These are phyloP conservation scores for Venustoraphidia nigricollis DNA, from an alignment of 2,888 invertebrate genomes.

Conservation along the genomic window DNA sequence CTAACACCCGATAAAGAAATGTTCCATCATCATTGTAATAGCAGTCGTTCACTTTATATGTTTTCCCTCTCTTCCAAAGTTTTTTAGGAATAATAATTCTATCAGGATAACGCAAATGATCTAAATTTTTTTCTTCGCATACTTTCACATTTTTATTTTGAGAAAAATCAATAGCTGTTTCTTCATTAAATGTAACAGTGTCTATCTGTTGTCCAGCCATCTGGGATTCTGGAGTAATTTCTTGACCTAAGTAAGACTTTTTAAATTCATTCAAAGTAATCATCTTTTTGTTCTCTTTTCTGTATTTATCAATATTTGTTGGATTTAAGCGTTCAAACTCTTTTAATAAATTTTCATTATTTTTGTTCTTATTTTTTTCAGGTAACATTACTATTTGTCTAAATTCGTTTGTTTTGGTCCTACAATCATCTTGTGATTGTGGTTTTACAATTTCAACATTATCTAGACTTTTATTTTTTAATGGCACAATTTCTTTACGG, in stretches of 20 bases:
- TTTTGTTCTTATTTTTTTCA: conserved; percentile 27
- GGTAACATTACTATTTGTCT: conserved; percentile 34
- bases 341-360: conserved; percentile 7
- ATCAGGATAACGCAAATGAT: conserved; percentile 33
- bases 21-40: conserved; percentile 68
- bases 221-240: conserved; percentile 1
- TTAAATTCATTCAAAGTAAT: too few relatives aligned
- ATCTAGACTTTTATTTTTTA: conserved; percentile 8
- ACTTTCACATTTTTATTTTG: background rate
- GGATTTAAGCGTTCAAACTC: background rate
- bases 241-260: too few relatives aligned
- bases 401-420: conserved; percentile 13
- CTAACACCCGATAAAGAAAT: conserved; percentile 65
- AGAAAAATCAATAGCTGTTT: conserved; percentile 8
- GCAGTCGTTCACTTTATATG: conserved; percentile 61
- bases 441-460: conserved; percentile 16
- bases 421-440: conserved; percentile 18
- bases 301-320: too few relatives aligned
- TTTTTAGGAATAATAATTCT: conserved; percentile 55
- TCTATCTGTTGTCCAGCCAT: conserved; percentile 9
- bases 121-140: background rate
- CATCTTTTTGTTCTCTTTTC: too few relatives aligned
- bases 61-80: conserved; percentile 42
- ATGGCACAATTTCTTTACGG: conserved; percentile 28
- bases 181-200: background rate